Evolutionary conservation across 35 echinoderm and acorn worm species (phyloP).

Genomic region (Strongylocentrotus purpuratus): DNA sequence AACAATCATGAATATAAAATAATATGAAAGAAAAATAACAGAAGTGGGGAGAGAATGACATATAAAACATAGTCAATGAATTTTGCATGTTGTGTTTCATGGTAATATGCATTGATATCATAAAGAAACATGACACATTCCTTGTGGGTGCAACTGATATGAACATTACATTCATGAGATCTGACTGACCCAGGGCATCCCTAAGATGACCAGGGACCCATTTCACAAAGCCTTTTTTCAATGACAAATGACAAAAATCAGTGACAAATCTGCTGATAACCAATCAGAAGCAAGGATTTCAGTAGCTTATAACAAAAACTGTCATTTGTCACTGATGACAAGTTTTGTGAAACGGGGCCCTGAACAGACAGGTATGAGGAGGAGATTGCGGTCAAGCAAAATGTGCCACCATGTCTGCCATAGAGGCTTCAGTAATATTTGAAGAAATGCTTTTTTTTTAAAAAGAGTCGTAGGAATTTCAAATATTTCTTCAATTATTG

Average conservation of each 20-base stretch:
- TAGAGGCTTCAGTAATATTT: neutral
- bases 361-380: too few species aligned
- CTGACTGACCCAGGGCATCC: neutral
- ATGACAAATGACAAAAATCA: too few species aligned
- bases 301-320: too few species aligned
- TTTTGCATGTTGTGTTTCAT: neutral
- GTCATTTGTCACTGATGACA: too few species aligned
- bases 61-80: conserved; percentile 2
- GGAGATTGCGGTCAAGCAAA: neutral
- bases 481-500: neutral
- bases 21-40: neutral
- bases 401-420: neutral
- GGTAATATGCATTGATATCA: neutral
- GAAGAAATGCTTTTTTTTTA: neutral
- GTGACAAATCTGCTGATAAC: too few species aligned
- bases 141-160: neutral
- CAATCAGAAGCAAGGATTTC: too few species aligned
- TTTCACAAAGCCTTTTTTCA: too few species aligned
- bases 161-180: neutral
- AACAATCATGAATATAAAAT: neutral
- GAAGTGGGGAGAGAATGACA: neutral
- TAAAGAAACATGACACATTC: neutral
- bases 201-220: neutral
- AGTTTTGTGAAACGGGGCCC: too few species aligned
- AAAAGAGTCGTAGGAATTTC: too few species aligned